Conservation (phyloP, 2,888 invertebrate genomes). For the Macrophya annulata region DNA sequence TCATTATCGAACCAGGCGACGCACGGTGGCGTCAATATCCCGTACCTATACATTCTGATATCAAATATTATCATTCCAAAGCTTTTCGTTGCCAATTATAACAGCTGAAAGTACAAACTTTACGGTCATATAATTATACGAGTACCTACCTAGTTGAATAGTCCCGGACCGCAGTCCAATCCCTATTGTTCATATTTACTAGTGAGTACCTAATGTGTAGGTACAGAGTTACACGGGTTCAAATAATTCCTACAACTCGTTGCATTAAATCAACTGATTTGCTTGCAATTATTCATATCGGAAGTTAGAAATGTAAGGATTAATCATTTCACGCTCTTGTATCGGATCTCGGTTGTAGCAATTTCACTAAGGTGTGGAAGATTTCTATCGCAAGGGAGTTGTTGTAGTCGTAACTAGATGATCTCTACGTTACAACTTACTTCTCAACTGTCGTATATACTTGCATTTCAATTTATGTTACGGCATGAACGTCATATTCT, state of each 20-base stretch:
- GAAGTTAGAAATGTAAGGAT: background rate
- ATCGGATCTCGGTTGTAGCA: background rate
- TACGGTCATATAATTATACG: background rate
- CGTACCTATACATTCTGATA: background rate
- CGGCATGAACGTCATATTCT: background rate
- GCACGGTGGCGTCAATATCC: conserved; percentile 29
- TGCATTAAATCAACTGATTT: background rate
- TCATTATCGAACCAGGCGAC: background rate
- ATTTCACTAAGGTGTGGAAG: background rate
- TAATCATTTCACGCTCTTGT: background rate
- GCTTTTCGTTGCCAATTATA: conserved; percentile 27
- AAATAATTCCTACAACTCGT: background rate
- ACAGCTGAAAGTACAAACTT: conserved; percentile 35
- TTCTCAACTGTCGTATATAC: conserved; percentile 11
- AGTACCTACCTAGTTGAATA: background rate
- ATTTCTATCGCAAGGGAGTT: conserved; percentile 34
- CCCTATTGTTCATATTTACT: background rate
- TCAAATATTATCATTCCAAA: background rate
- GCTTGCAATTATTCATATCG: background rate
- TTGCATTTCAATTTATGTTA: background rate
- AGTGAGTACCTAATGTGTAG: too few relatives aligned
- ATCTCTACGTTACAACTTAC: conserved; percentile 13
- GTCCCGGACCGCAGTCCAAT: background rate
- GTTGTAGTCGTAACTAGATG: conserved; percentile 30
- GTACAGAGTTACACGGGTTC: background rate